These are phyloP conservation scores for Leptobrachium leishanense DNA, from an alignment of 2,113 vertebrate species.

Conservation along the genomic window DNA sequence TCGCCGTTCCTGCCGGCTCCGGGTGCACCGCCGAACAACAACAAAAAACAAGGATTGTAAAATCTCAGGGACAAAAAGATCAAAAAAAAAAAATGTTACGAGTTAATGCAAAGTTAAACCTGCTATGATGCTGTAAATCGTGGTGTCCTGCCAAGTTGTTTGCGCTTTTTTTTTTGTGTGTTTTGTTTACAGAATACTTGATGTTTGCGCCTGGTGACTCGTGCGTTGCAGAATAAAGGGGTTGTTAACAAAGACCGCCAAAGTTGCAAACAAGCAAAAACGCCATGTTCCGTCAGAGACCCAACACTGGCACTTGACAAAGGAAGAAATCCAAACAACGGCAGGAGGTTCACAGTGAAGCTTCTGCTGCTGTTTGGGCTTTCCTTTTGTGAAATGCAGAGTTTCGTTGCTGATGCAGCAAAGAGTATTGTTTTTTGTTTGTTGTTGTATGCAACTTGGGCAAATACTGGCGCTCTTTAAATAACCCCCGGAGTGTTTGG, in stretches of 20 bases:
- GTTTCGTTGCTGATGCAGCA: no score
- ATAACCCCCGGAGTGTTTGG: no score
- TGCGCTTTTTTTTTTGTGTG: not conserved
- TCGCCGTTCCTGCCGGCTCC: not conserved
- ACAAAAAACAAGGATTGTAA: slow-evolving; percentile 13
- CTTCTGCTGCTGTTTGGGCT: no score
- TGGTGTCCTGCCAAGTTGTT: not conserved
- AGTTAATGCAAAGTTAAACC: not conserved
- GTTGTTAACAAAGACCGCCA: not conserved
- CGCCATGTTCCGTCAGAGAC: no score
- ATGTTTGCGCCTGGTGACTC: not conserved
- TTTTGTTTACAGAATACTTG: not conserved
- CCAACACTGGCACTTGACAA: no score
- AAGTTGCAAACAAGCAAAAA: no score
- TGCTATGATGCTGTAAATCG: not conserved
- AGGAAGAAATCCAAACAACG: no score
- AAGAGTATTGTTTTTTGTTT: slow-evolving; percentile 2
- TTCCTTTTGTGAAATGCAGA: no score
- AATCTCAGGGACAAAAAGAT: slow-evolving; percentile 21
- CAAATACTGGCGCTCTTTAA: not conserved
- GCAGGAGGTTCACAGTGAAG: no score
- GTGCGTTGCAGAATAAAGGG: not conserved
- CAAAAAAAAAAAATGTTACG: not conserved
- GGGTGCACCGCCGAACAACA: not conserved
- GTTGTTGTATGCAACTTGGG: not conserved